Evolutionary conservation across 2,113 vertebrate genomes (phyloP).

Genomic region (Corvus cornix): DNA sequence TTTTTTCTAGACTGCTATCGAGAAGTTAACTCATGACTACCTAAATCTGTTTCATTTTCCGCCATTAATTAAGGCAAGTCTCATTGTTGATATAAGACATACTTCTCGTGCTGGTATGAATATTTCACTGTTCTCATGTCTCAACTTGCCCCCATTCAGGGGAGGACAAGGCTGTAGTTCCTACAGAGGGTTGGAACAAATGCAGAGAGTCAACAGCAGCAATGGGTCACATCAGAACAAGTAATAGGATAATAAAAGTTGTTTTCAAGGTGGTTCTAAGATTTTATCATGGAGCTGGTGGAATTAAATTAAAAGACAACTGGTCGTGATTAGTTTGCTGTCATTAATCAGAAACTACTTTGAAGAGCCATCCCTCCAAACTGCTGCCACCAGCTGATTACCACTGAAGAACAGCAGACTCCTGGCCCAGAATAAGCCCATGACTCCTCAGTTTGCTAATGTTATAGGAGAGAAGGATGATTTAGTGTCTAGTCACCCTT

Average conservation of each 20-base stretch:
- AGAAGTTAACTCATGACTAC: conserved; percentile 92
- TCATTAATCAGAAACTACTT: not conserved
- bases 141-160: not conserved
- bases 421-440: not conserved
- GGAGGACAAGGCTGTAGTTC: not conserved
- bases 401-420: not conserved
- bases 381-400: not conserved
- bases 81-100: not conserved
- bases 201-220: not conserved
- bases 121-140: not conserved
- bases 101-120: not conserved
- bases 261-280: conserved; percentile 11
- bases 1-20: conserved; percentile 86
- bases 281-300: not conserved
- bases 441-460: not conserved
- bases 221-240: not conserved
- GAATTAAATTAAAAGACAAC: not conserved
- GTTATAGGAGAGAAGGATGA: not conserved
- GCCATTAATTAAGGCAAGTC: conserved; percentile 88
- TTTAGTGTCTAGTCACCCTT: not conserved
- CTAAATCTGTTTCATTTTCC: conserved; percentile 95
- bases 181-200: not conserved
- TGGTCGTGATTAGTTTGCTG: not conserved
- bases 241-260: conserved; percentile 26
- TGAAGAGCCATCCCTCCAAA: not conserved